phyloP scores from a whole-genome alignment of 2,113 vertebrate genomes.

The Bothrops jararaca region DNA sequence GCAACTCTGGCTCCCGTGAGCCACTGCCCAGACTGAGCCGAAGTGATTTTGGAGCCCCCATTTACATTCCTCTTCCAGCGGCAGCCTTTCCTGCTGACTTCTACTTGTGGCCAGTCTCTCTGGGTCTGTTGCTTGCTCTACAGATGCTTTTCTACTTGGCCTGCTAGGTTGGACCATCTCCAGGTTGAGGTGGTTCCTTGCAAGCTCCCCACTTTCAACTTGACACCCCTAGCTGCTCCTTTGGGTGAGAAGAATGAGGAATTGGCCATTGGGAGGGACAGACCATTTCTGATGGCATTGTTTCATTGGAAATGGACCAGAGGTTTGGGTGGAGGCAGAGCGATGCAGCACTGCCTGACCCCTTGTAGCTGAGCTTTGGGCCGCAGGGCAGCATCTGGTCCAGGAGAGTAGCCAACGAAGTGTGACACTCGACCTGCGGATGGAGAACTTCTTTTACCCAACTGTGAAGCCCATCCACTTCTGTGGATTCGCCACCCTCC shows the following conservation, averaged over 20 bases:
- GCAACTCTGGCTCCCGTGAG: not conserved
- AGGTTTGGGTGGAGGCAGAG: not conserved
- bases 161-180: too few relatives aligned
- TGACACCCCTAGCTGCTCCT: too few relatives aligned
- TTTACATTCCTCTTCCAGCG: too few relatives aligned
- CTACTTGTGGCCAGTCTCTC: too few relatives aligned
- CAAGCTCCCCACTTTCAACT: too few relatives aligned
- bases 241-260: not conserved
- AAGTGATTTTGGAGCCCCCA: too few relatives aligned
- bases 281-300: not conserved
- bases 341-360: conserved; percentile 40
- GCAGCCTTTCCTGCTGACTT: too few relatives aligned
- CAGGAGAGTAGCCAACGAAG: conserved; percentile 85
- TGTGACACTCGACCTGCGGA: conserved; percentile 85
- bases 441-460: conserved; percentile 84
- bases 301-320: not conserved
- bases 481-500: not conserved
- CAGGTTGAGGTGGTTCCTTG: too few relatives aligned
- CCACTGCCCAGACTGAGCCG: too few relatives aligned
- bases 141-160: too few relatives aligned
- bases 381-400: conserved; percentile 88
- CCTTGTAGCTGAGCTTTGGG: conserved; percentile 70
- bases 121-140: too few relatives aligned
- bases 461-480: not conserved
- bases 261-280: not conserved